Evolutionary conservation across 64 coral and sea anemone genomes (phyloP), one percentile per base, ranked within the genome.

Genomic region (Montipora foliosa): DNA sequence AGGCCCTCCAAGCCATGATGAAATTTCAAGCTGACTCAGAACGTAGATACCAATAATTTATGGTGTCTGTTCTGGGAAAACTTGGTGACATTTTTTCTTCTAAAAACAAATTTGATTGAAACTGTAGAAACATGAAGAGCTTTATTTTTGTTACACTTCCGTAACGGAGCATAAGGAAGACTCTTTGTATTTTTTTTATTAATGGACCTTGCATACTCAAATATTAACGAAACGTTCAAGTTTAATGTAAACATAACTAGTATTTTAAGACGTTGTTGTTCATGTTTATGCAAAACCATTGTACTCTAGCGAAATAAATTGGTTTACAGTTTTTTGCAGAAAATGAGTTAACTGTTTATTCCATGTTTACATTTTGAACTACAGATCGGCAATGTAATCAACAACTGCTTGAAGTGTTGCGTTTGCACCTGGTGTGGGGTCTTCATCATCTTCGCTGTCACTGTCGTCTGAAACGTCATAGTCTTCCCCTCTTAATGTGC

Each of bases 371-470:
- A 15, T 64, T 64, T 64, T 14, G 61, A 64, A 64, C 61, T 64
- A 64, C 4, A 64, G 61, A 64, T 15, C 61, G 13, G 61, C 15
- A 64, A 64, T 1, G 61, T 64, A 64, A 64, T 11, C 9, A 64
- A 64, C 13, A 64, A 64, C 83, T 78, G 88, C 84, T 55, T 95
- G 61, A 12, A 71, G 88, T 84, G 84, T 72, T 67, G 60, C 93
- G 59, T 62, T 83, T 84, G 87, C 93, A 90, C 71, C 86, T 69
- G 76, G 87, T 66, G 67, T 84, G 93, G 93, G 93, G 78, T 57
- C 55, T 68, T 16, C 76, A 71, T 64, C 61, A 16, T 64, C 61
- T 64, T 64, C 61, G 61, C 13, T 64, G 77, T 93, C 75, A 79
- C 84, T 47, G 78, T 95, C 67, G 77, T 64, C 61, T 13, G 61